Evolutionary conservation across 1,140 invertebrate species (phyloP).

Genomic region (Triops longicaudatus): DNA sequence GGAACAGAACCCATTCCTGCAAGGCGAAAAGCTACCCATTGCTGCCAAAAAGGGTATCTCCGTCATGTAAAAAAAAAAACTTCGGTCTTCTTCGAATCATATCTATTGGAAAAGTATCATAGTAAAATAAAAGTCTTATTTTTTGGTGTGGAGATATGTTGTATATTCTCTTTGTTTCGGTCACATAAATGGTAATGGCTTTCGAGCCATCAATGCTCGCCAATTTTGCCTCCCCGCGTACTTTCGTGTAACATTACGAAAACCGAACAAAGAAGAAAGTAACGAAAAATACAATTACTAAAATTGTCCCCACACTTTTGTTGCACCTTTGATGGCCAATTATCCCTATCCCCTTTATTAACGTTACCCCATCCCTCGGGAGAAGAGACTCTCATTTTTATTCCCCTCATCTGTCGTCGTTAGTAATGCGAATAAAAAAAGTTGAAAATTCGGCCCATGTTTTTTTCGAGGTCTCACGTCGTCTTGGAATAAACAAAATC

Average conservation of each 20-base stretch:
- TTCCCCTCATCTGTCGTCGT: not conserved
- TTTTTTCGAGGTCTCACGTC: not conserved
- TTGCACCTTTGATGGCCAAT: not conserved
- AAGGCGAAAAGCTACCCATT: slow-evolving; percentile 34
- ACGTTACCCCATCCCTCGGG: not conserved
- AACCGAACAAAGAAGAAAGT: not conserved
- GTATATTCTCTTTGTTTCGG: not conserved
- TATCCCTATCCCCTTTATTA: not conserved
- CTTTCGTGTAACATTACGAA: not conserved
- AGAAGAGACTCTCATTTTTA: not conserved
- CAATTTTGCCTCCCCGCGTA: not conserved
- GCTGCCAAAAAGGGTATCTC: slow-evolving; percentile 35
- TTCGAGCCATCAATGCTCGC: not conserved
- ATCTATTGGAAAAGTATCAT: not conserved
- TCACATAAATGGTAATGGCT: not conserved
- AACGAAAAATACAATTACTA: not conserved
- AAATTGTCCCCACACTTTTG: not conserved
- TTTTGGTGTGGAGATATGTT: not conserved
- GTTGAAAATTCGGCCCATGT: not conserved
- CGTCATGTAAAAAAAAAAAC: slow-evolving; percentile 1
- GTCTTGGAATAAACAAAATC: not conserved
- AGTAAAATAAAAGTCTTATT: not conserved
- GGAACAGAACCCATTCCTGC: slow-evolving; percentile 34
- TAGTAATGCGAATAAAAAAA: not conserved
- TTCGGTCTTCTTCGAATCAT: not conserved